Percentiles rank a stretch among this genome's conserved stretches.
These are phyloP conservation scores for Solea senegalensis DNA, from an alignment of 2,113 vertebrate species.

Conservation along the genomic window DNA sequence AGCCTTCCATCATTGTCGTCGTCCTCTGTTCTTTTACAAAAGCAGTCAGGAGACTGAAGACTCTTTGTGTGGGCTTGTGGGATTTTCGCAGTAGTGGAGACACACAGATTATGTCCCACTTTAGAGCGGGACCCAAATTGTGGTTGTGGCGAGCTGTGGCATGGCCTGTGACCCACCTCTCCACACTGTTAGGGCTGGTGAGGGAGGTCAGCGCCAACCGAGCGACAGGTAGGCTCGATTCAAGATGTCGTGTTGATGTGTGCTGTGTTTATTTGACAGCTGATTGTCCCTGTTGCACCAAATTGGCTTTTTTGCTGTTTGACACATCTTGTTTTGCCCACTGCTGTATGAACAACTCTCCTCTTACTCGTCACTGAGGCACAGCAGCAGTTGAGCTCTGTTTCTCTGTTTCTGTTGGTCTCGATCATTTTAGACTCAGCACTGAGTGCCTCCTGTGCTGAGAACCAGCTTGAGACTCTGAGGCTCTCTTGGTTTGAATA, in stretches of 20 bases:
- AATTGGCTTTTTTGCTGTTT: no score
- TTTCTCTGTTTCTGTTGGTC: no score
- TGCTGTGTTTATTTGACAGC: no score
- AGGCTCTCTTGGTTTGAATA: no score
- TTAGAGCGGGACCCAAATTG: constrained; percentile 26
- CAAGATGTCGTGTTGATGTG: background rate
- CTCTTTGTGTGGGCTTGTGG: constrained; percentile 1
- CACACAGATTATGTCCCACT: constrained; percentile 43
- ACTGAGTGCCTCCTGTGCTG: no score
- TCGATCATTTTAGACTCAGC: no score
- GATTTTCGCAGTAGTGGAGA: background rate
- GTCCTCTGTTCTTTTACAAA: constrained; percentile 11
- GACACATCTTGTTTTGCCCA: no score
- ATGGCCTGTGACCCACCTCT: constrained; percentile 33
- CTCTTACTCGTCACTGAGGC: background rate
- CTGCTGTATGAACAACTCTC: background rate
- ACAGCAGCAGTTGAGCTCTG: background rate
- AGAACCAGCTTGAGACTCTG: no score
- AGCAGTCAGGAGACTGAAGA: background rate
- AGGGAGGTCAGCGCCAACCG: constrained; percentile 16
- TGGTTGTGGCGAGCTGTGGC: constrained; percentile 43
- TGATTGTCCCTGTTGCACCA: no score
- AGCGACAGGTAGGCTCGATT: constrained; percentile 48
- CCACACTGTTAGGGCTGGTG: constrained; percentile 34
- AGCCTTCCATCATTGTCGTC: constrained; percentile 17